Evolutionary conservation across 2,888 invertebrate genomes (phyloP).

Genomic region (Merodon equestris): DNA sequence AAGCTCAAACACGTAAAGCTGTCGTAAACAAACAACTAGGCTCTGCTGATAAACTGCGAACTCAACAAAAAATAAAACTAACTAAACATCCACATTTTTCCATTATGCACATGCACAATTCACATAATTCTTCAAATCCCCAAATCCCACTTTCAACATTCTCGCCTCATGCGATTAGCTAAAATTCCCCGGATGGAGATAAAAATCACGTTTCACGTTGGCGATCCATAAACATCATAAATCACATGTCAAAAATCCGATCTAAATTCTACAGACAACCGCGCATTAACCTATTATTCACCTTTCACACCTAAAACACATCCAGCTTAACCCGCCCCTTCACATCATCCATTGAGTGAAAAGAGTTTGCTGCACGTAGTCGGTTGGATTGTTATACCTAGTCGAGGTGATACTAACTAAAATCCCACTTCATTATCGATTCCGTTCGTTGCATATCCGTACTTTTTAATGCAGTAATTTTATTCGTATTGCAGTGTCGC

Average conservation of each 20-base stretch:
- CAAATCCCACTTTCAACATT: neutral
- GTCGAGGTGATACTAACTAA: too few relatives aligned
- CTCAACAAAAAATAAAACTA: too few relatives aligned
- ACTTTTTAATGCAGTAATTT: constrained; percentile 29
- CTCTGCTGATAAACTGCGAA: too few relatives aligned
- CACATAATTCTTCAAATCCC: neutral
- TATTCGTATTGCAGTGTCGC: constrained; percentile 35
- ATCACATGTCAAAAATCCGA: constrained; percentile 28
- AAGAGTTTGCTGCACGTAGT: constrained; percentile 13
- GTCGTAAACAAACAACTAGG: too few relatives aligned
- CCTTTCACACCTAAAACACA: constrained; percentile 39
- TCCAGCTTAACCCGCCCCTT: neutral
- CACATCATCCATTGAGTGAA: too few relatives aligned
- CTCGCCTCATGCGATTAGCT: too few relatives aligned
- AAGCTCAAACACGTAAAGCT: too few relatives aligned
- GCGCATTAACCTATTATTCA: constrained; percentile 44
- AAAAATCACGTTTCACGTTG: constrained; percentile 36
- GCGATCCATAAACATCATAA: constrained; percentile 5
- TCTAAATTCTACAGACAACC: constrained; percentile 32
- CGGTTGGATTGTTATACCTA: neutral
- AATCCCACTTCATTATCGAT: constrained; percentile 54
- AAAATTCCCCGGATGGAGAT: neutral
- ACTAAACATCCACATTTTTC: too few relatives aligned
- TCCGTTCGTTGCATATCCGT: constrained; percentile 29
- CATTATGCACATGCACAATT: too few relatives aligned